Evolutionary conservation across 2,113 vertebrate genomes (phyloP), one percentile per base, ranked within the genome.

Genomic region (Merops nubicus): DNA sequence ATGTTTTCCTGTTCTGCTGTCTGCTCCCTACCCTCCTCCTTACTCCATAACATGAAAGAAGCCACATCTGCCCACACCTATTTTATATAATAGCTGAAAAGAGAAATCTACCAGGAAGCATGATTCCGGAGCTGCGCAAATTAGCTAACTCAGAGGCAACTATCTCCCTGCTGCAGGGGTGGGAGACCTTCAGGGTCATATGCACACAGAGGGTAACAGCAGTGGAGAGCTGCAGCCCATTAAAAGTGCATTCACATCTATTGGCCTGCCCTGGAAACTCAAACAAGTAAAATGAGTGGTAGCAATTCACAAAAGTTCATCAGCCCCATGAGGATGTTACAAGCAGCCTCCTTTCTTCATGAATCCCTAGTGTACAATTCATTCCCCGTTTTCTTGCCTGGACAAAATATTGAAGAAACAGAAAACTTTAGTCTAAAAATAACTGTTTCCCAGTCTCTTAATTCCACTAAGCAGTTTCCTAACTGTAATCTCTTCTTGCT

Each of bases 371-470:
- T 8, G 87, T 19, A 83, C 70, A 68, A 76, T 85, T 92, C 4
- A 8, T 85, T 77, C 89, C 81, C 48, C 53, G 48, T 85, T 89
- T 85, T 82, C 89, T 94, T 93, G 62, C 45, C 62, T 77, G 76
- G 84, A 89, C 21, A 57, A 75, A 96, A 81, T 64, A 81, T 1
- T 91, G 54, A 89, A 92, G 75, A 81, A 89, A 40, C 56, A 94
- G 65, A 92, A 85, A 93, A 45, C 31, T 43, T 33, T 12, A 88
- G 48, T 57, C 77, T 95, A 93, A 93, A 96, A 95, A 96, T 93
- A 97, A 76, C 87, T 72, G 31, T 40, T 94, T 69, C 62, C 31
- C 47, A 62, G 53, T 85, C 64, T 82, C 53, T 85, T 78, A 60
- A 82, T 60, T 22, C 62, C 2, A 1, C 77, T 78, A 74, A 91